Base-by-base conservation (phyloP, 2,888 invertebrate genomes). In the Hydroisotoma schaefferi region DNA sequence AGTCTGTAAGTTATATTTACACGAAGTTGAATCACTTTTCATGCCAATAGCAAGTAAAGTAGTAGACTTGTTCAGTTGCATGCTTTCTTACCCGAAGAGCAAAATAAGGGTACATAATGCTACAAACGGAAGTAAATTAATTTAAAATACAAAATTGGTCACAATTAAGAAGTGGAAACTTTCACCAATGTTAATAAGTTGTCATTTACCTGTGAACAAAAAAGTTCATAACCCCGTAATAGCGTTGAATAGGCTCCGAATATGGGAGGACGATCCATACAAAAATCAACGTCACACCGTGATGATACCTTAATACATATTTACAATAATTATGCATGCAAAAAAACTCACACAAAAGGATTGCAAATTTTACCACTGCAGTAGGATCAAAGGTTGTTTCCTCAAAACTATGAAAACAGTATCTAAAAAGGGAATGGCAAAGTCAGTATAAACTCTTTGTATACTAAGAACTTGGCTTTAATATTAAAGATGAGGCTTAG, bases 241-340 rank as follows among this genome's bases (percentile, higher is more conserved):
- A 63, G 1, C 60, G 26, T 27, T 63, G 63, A 47, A 60, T 60
- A n/a, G 63, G 63, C 27, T 63, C 63, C 1, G 55, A 55, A 38
- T 59, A 63, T n/a, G 63, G 63, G 29, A 59, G 56, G 33, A 63
- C 60, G 20, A 57, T 47, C 63, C 63, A 60, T 15, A 63, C 63
- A 23, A 63, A 60, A 48, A 59, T 60, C 57, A 64, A 51, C 5
- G 61, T 64, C 10, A 60, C 57, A 33, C 57, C 54, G n/a, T 63
- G 60, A 51, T 63, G 63, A 33, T 60, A 59, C 59, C 59, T 63
- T 20, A 44, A n/a, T n/a, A n/a, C n/a, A n/a, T n/a, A 49, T 2
- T 38, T 15, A 18, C 48, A 52, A 52, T 10, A 59, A 29, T 33
- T 22, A 57, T n/a, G 44, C 6, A 33, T 2, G 37, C 49, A 48